Conservation (phyloP, 1,140 invertebrate species). For the Cotesia vestalis region DNA sequence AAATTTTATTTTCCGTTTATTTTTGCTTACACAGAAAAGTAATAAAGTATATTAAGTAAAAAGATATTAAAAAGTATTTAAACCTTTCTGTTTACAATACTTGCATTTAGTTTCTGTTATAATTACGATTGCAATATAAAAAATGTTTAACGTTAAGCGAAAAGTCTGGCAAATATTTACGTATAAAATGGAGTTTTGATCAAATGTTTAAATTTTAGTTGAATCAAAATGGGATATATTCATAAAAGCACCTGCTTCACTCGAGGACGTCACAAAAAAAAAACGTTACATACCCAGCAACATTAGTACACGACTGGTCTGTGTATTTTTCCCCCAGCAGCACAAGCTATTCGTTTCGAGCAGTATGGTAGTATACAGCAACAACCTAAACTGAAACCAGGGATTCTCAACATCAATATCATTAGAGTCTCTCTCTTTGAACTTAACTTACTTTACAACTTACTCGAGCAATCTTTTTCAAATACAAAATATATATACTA, state of each 20-base stretch:
- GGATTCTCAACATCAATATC: constrained; percentile 42
- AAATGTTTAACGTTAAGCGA: too few species aligned
- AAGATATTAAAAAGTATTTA: too few species aligned
- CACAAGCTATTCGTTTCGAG: constrained; percentile 44
- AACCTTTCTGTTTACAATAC: too few species aligned
- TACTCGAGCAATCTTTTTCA: not conserved
- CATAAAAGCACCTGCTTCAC: constrained; percentile 24
- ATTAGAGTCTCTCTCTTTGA: not conserved
- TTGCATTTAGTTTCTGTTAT: too few species aligned
- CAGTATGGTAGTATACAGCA: constrained; percentile 27
- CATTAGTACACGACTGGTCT: constrained; percentile 15
- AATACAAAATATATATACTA: too few species aligned
- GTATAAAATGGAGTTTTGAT: not conserved
- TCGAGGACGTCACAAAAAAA: constrained; percentile 6
- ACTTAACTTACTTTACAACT: not conserved
- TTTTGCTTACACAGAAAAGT: too few species aligned
- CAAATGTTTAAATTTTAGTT: not conserved
- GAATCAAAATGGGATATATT: not conserved
- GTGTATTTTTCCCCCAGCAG: constrained; percentile 27
- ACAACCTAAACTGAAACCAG: constrained; percentile 32
- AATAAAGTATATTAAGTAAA: too few species aligned
- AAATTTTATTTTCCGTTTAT: too few species aligned
- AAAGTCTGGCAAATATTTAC: too few species aligned
- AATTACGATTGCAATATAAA: too few species aligned
- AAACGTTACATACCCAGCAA: constrained; percentile 9